Percentiles rank a stretch among this genome's conserved stretches.
phyloP scores from a whole-genome alignment of 2,113 vertebrate genomes.

The Onychostoma macrolepis region DNA sequence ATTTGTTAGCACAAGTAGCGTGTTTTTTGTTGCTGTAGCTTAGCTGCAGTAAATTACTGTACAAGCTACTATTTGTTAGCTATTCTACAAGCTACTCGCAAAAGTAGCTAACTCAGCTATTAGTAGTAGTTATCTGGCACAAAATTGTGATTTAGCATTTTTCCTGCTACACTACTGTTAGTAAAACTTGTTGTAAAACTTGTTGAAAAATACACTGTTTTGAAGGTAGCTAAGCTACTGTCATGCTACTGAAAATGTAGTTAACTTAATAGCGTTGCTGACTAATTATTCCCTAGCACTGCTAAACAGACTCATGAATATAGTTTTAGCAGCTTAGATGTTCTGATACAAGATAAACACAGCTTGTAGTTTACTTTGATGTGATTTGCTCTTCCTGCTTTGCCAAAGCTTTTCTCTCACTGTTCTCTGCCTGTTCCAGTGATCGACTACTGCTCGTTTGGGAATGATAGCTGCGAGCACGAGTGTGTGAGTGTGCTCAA shows the following conservation, averaged over 20 bases:
- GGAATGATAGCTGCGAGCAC: conserved; percentile 85
- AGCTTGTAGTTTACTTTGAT: conserved; percentile 8
- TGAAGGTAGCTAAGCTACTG: neutral
- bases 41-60: neutral
- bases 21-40: neutral
- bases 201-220: neutral
- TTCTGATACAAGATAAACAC: conserved; percentile 3
- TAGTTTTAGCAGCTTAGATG: neutral
- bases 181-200: neutral
- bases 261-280: neutral
- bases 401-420: conserved; percentile 17
- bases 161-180: neutral
- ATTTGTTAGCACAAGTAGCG: neutral
- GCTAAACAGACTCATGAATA: neutral
- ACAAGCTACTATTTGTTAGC: neutral
- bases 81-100: neutral
- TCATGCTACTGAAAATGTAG: neutral
- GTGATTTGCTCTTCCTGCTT: neutral
- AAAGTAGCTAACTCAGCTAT: neutral
- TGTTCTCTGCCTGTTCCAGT: conserved; percentile 64
- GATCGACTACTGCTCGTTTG: conserved; percentile 79
- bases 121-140: neutral
- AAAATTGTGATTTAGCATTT: neutral
- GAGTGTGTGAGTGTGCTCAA: conserved; percentile 79
- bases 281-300: neutral